A percentile compares a stretch with the other conserved stretches of the same genome.
Conservation (phyloP, 2,888 invertebrate genomes). For the Netelia inedita region DNA sequence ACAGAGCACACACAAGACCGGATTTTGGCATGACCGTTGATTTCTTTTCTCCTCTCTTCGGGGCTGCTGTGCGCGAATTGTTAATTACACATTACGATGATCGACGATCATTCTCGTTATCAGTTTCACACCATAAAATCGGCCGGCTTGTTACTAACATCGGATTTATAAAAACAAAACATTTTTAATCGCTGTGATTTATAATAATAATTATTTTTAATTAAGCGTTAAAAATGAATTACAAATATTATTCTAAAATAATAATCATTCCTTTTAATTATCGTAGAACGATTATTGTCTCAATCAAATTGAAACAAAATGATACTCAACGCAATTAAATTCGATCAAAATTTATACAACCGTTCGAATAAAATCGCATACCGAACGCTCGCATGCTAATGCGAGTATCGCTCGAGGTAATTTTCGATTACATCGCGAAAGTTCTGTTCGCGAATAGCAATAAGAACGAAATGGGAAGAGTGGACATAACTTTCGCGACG, state of each 20-base stretch:
- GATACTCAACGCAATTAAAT: background rate
- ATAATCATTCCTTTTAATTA: no score
- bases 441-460: slow-evolving; percentile 37
- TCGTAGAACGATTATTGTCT: no score
- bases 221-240: no score
- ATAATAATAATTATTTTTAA: no score
- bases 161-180: background rate
- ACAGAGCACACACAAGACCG: slow-evolving; percentile 34
- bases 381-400: background rate
- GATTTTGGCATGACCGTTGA: background rate
- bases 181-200: no score
- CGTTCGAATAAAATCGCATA: background rate
- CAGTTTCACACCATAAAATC: background rate
- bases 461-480: slow-evolving; percentile 16
- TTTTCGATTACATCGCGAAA: slow-evolving; percentile 45
- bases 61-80: background rate
- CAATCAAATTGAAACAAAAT: background rate
- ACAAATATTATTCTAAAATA: no score
- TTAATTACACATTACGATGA: background rate
- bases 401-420: slow-evolving; percentile 3
- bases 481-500: slow-evolving; percentile 49
- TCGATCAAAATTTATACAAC: slow-evolving; percentile 8
- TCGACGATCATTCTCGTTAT: background rate
- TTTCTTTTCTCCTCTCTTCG: slow-evolving; percentile 40
- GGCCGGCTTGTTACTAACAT: background rate